These are phyloP conservation scores for Papilio protenor DNA, from an alignment of 2,888 invertebrate genomes.

Conservation along the genomic window DNA sequence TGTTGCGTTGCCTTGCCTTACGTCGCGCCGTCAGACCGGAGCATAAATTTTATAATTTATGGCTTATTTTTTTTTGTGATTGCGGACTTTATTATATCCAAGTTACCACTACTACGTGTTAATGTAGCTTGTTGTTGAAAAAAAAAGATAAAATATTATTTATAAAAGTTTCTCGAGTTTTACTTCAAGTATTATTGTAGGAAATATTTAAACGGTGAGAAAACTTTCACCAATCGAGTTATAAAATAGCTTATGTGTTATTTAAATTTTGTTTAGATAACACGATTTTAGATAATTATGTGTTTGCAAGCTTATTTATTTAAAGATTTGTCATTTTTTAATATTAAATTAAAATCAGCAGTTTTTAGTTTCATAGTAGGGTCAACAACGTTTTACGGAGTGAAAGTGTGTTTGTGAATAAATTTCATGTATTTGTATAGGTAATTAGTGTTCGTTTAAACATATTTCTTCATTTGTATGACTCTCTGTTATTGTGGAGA, in stretches of 20 bases:
- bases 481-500: too few species aligned
- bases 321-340: neutral
- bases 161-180: neutral
- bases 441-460: slow-evolving; percentile 49
- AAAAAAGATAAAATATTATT: slow-evolving; percentile 14
- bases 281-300: neutral
- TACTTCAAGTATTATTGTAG: neutral
- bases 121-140: slow-evolving; percentile 17
- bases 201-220: neutral
- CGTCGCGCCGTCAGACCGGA: slow-evolving; percentile 64
- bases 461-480: slow-evolving; percentile 44
- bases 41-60: slow-evolving; percentile 79
- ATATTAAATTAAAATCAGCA: neutral
- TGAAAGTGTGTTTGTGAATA: slow-evolving; percentile 43
- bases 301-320: neutral
- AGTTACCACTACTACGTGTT: slow-evolving; percentile 45
- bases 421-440: slow-evolving; percentile 50
- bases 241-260: neutral
- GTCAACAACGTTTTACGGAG: slow-evolving; percentile 21
- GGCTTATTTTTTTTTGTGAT: slow-evolving; percentile 67
- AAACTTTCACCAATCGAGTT: neutral
- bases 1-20: slow-evolving; percentile 67
- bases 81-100: slow-evolving; percentile 56
- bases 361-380: slow-evolving; percentile 40
- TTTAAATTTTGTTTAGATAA: neutral